Base-by-base conservation (phyloP, 1,140 invertebrate genomes). In the Solen grandis region DNA sequence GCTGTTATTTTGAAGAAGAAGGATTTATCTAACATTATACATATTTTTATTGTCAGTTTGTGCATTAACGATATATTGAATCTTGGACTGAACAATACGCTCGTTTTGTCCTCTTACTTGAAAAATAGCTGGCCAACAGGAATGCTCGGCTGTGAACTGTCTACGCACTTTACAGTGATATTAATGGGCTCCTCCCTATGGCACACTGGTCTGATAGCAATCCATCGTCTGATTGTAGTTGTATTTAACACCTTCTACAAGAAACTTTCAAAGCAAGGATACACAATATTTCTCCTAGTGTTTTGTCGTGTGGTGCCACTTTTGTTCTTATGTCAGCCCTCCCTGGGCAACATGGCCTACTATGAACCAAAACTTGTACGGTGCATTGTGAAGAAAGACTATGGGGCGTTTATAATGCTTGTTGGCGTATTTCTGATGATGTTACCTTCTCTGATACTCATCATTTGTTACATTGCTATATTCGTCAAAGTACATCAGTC, bases 21-120 rank as follows among this genome's bases (percentile, higher is more conserved):
- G 59, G 86, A 91, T 70, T 41, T 91, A n/a, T 86, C 86, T 29
- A 91, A 88, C 73, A 89, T 89, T 46, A 90, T 91, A 52, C 91
- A 92, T 66, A 87, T 91, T 36, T 92, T 92, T 68, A 89, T 92
- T 27, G 87, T 89, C 29, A 92, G 90, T 81, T 78, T 92, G 16
- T 92, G 91, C 74, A 89, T 92, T 55, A 92, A 92, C 68, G 92
- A 92, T 66, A 86, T 92, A 22, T 81, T 92, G 29, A 92, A 91
- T 70, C 86, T 92, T n/a, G 83, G 87, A 54, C 85, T 92, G 52
- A 91, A 89, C 77, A 90, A 92, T 77, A 86, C 87, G n/a, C 73
- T 92, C n/a, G 91, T 92, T 16, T 85, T 90, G 22, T 74, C 89
- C 0, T 91, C 91, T 0, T 92, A 92, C 79, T 86, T 91, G 36